Conservation (phyloP, 2,888 invertebrate genomes). For the Didymodactylos carnosus region DNA sequence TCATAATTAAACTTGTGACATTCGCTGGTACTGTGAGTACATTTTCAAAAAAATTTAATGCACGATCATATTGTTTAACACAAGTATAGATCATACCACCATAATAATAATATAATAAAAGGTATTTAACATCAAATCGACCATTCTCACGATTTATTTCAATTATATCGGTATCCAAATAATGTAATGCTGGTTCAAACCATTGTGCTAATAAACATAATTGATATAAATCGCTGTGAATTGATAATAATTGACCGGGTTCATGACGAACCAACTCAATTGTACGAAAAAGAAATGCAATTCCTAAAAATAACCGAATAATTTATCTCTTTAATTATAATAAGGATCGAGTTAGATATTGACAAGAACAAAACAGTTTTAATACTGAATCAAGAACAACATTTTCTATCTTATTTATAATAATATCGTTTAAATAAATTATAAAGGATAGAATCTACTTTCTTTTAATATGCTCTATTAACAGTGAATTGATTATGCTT, state of each 20-base stretch:
- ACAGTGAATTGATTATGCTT: no score
- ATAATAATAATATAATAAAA: slow-evolving; percentile 81
- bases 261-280: not conserved
- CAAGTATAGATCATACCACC: slow-evolving; percentile 91
- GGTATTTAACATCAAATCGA: slow-evolving; percentile 65
- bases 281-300: not conserved
- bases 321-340: no score
- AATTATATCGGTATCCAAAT: slow-evolving; percentile 70
- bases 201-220: slow-evolving; percentile 71
- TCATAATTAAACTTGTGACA: slow-evolving; percentile 84
- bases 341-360: no score
- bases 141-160: slow-evolving; percentile 60
- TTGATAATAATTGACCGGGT: slow-evolving; percentile 58
- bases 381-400: no score
- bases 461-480: no score
- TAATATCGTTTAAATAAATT: no score
- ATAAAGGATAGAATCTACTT: no score
- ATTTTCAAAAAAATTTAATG: slow-evolving; percentile 76
- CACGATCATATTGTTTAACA: slow-evolving; percentile 71
- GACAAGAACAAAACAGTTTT: no score
- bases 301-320: not conserved
- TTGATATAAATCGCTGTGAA: slow-evolving; percentile 70
- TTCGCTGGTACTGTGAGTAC: slow-evolving; percentile 40
- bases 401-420: no score
- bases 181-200: slow-evolving; percentile 68